Base-by-base conservation (phyloP, 2,888 invertebrate species). In the Thysanoteuthis rhombus region DNA sequence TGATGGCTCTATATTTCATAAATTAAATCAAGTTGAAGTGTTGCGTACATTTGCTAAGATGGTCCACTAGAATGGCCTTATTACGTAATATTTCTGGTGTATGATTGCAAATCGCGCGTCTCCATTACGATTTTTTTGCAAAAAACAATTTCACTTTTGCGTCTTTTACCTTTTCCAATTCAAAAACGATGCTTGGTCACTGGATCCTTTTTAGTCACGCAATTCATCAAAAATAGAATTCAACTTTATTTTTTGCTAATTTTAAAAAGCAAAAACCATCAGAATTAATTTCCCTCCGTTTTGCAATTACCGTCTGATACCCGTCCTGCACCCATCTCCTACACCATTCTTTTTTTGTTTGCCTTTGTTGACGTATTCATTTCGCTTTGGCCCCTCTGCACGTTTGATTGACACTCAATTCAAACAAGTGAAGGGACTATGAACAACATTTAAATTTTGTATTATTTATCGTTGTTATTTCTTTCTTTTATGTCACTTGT, bases 301-400 rank as follows among this genome's bases (percentile, higher is more conserved):
- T 75, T 32, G n/a, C 75, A 75, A 75, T 75, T 75, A 75, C 8
- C 32, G 32, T 75, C n/a, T 16, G 10, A 1, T 16, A n/a, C 75
- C 19, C n/a, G 2, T n/a, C 3, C 16, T 0, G 12, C 75, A 1
- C 12, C 10, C 8, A 5, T n/a, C 5, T 0, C n/a, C n/a, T 32
- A 19, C 75, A 10, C 75, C 32, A n/a, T 75, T 75, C 6, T 75
- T n/a, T n/a, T 75, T 47, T 47, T 75, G 32, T n/a, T 75, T 58
- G 58, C n/a, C 32, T 75, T 75, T 75, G 32, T 75, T 75, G 10
- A 32, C 16, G 19, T 47, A n/a, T 75, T 75, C 8, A 75, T 75
- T 75, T 8, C 75, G 16, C 32, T n/a, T n/a, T n/a, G n/a, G 75
- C 8, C 32, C 75, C 10, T 8, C 75, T 75, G 32, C 75, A 16